Percentiles rank a stretch among this genome's conserved stretches.
phyloP scores from a whole-genome alignment of 2,888 invertebrate genomes.

The Dione juno region DNA sequence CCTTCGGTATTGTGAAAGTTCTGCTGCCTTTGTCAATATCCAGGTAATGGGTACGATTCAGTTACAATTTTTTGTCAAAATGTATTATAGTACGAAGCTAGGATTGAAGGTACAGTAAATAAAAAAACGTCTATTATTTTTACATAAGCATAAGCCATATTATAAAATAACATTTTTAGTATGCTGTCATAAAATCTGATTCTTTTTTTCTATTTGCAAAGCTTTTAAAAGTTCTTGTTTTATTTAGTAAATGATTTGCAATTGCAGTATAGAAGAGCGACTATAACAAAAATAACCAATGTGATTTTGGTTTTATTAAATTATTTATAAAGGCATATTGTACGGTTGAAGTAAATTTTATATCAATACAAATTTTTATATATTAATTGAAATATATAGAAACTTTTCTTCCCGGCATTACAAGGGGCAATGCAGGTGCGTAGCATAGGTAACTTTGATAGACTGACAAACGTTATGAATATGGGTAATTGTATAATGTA shows the following conservation, averaged over 20 bases:
- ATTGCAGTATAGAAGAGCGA: no score
- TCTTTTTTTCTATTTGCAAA: not conserved
- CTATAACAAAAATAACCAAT: no score
- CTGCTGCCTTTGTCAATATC: constrained; percentile 10
- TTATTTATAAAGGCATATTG: no score
- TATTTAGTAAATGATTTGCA: no score
- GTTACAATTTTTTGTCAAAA: constrained; percentile 8
- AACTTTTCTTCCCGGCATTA: constrained; percentile 30
- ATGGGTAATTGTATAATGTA: constrained; percentile 43
- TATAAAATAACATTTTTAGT: no score
- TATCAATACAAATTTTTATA: no score
- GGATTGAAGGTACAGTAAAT: not conserved
- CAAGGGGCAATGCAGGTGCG: constrained; percentile 45
- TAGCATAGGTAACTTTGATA: constrained; percentile 48
- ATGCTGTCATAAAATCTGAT: no score
- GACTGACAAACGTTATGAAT: constrained; percentile 45
- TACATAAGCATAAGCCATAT: no score
- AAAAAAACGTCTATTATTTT: no score
- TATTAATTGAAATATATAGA: not conserved
- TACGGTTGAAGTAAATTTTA: no score
- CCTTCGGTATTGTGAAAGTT: constrained; percentile 1
- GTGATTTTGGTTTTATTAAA: no score
- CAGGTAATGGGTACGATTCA: constrained; percentile 18
- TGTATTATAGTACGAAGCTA: not conserved
- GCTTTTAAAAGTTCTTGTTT: no score